Conservation (phyloP, 2,888 invertebrate genomes). For the Mantis religiosa region DNA sequence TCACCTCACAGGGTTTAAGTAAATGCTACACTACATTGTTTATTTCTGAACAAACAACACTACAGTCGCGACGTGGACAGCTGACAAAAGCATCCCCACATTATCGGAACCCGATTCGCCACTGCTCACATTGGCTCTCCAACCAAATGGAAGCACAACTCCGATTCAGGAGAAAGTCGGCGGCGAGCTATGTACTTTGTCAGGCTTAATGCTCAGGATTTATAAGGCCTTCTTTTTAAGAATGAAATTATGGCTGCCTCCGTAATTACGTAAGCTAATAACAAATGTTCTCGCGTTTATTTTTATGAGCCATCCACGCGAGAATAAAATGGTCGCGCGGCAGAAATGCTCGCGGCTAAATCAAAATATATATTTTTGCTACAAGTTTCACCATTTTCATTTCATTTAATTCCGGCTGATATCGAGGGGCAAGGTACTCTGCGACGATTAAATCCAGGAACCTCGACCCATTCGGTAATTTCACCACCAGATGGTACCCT, state of each 20-base stretch:
- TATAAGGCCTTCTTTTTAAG: background rate
- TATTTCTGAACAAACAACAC: no score
- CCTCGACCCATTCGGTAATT: no score
- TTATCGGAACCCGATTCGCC: no score
- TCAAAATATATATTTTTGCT: background rate
- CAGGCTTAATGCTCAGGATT: background rate
- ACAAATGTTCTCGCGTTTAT: background rate
- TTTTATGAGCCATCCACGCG: background rate
- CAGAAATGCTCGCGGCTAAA: background rate
- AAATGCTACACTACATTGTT: no score
- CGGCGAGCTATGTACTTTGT: background rate
- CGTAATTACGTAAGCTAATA: background rate
- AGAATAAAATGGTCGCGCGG: background rate
- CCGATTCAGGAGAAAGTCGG: background rate
- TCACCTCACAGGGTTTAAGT: no score
- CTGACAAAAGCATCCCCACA: no score
- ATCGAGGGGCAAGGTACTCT: no score
- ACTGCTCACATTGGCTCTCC: background rate
- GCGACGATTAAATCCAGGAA: no score
- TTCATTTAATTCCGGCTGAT: background rate
- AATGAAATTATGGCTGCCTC: background rate
- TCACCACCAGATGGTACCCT: no score
- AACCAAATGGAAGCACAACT: background rate
- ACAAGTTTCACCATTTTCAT: background rate
- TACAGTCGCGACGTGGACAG: no score